Evolutionary conservation across 2,797 vertebrate species (phyloP), one percentile per base, ranked within the genome.

Genomic region (Gymnothorax javanicus): DNA sequence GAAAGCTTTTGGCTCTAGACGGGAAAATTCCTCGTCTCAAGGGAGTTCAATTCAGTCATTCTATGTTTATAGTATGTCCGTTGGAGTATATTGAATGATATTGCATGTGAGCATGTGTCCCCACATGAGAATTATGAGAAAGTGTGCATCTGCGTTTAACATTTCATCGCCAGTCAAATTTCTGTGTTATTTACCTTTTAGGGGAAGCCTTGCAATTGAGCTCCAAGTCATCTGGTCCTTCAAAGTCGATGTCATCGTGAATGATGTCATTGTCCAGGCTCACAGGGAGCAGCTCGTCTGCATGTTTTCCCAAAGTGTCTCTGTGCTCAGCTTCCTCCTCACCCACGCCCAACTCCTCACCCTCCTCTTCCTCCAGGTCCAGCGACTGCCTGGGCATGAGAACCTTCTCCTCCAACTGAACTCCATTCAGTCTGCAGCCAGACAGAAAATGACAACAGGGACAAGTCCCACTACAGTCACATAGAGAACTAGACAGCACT

Each of bases 151-250:
- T 79, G 43, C 54, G 75, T 79, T 50, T 27, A 7, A 73, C 50
- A 33, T 75, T 6, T 5, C 71, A 75, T 33, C 12, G 5, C 1
- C 17, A 8, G 52, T 43, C 43, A 52, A 7, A 52, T 33, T 50
- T 77, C 17, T 17, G 3, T 25, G 9, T 27, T 0, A 17, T 23
- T 5, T 91, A 99, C 98, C 98, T 97, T 92, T 91, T 93, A 0
- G 98, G 97, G 90, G 98, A 98, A 69, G 95, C 91, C 95, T 98
- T 98, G 91, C 97, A 97, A 91, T 96, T 97, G 92, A 98, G 95
- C 88, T 97, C 97, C 91, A 97, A 94, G 92, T 97, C 92, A 64
- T 95, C 96, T 5, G 94, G 90, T 90, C 95, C 97, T 62, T 96
- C 97, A 0, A 97, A 98, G 85, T 98, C 97, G 90, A 95, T 94